phyloP scores from a whole-genome alignment of 1,140 invertebrate species.

The Ceratina japonica region DNA sequence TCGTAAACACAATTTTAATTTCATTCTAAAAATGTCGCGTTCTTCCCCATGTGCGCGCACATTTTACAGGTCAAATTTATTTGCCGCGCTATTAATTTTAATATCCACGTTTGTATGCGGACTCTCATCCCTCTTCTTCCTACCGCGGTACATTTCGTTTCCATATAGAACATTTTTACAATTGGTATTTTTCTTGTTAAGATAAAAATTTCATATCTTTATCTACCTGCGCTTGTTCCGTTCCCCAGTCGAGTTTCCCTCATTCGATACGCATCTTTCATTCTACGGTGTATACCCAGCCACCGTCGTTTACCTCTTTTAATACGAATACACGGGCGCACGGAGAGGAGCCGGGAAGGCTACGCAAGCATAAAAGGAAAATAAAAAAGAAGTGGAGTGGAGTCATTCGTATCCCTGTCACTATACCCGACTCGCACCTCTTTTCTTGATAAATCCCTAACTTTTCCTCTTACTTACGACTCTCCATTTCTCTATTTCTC shows the following conservation, averaged over 20 bases:
- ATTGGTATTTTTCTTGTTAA: neutral
- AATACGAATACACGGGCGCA: neutral
- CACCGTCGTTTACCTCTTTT: neutral
- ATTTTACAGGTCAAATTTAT: neutral
- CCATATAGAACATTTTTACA: neutral
- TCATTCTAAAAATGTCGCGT: too few species aligned
- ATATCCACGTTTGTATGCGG: too few species aligned
- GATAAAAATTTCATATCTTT: constrained; percentile 1
- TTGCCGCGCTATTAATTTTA: too few species aligned
- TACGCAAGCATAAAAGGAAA: neutral
- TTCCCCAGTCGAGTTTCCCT: too few species aligned
- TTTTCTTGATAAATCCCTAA: neutral
- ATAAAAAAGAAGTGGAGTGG: neutral
- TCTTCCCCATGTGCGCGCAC: too few species aligned
- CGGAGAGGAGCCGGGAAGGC: neutral
- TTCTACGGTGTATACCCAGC: neutral
- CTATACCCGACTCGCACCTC: neutral
- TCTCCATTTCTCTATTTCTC: neutral
- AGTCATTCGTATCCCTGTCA: constrained; percentile 16
- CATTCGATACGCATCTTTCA: neutral
- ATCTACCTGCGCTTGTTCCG: neutral
- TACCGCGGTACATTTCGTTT: neutral
- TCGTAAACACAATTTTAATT: too few species aligned
- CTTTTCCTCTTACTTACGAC: constrained; percentile 7
- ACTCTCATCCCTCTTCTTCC: too few species aligned